Conservation (phyloP, 1,140 invertebrate genomes). For the Telenomus remus region DNA sequence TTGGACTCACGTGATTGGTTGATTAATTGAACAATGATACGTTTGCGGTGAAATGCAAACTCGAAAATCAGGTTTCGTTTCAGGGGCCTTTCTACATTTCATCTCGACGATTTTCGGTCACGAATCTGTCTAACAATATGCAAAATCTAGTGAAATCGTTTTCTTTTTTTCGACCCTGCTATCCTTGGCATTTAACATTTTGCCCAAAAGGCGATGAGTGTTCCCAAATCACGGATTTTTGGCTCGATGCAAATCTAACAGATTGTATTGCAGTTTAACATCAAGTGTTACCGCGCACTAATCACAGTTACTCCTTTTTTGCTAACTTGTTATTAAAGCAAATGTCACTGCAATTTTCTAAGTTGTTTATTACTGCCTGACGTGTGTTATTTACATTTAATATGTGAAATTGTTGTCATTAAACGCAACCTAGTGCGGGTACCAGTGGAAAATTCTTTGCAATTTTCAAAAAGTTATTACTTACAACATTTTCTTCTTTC, state of each 20-base stretch:
- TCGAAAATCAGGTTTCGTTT: conserved; percentile 36
- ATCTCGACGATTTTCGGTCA: conserved; percentile 9
- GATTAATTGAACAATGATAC: conserved; percentile 35
- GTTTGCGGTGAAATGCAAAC: conserved; percentile 29
- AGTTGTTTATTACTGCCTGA: conserved; percentile 22
- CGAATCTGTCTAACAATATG: conserved; percentile 2
- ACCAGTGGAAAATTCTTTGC: too few relatives aligned
- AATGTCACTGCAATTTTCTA: conserved; percentile 37
- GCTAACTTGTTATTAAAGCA: conserved; percentile 28
- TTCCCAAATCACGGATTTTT: background rate
- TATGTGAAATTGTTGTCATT: conserved; percentile 22
- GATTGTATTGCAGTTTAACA: conserved; percentile 1
- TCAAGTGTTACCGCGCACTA: conserved; percentile 15
- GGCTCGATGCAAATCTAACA: background rate
- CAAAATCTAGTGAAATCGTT: conserved; percentile 22
- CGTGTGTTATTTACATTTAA: conserved; percentile 25
- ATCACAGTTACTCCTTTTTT: conserved; percentile 14
- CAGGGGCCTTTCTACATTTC: conserved; percentile 19
- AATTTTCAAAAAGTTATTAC: too few relatives aligned
- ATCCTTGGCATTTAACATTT: conserved; percentile 23
- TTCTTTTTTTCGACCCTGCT: conserved; percentile 1
- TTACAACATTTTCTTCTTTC: too few relatives aligned
- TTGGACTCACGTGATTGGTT: background rate
- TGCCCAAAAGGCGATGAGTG: background rate
- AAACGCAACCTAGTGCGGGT: background rate